phyloP scores from a whole-genome alignment of 2,888 invertebrate species.

The Hyposoter dolosus region DNA sequence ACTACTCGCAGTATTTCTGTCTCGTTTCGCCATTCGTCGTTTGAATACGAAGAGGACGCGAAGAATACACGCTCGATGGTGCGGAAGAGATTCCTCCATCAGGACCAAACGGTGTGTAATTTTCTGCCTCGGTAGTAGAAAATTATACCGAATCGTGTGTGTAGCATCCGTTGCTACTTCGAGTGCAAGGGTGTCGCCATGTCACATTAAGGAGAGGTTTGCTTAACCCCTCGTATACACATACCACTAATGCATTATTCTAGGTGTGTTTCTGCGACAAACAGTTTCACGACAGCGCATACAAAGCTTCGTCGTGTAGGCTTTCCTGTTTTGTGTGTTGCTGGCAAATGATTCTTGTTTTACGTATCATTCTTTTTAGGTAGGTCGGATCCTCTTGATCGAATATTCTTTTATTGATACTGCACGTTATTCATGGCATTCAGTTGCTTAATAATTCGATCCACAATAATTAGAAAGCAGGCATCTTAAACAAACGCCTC shows the following conservation, averaged over 20 bases:
- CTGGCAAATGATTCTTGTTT: neutral
- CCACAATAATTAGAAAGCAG: neutral
- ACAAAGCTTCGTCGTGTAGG: neutral
- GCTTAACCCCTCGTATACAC: conserved; percentile 34
- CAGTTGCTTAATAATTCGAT: neutral
- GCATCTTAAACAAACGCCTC: neutral
- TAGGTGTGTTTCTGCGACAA: conserved; percentile 34
- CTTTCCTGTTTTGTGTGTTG: neutral
- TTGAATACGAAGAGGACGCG: neutral
- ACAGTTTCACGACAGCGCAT: conserved; percentile 19
- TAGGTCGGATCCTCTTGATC: neutral
- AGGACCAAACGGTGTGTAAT: conserved; percentile 46
- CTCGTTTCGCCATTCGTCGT: neutral
- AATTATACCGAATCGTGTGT: conserved; percentile 53
- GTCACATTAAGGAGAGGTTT: conserved; percentile 55
- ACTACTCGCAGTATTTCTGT: conserved; percentile 1
- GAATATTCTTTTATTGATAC: neutral
- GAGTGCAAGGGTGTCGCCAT: conserved; percentile 30
- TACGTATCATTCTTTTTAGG: neutral
- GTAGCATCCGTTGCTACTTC: conserved; percentile 6
- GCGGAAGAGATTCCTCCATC: conserved; percentile 27
- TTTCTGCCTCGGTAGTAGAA: conserved; percentile 35
- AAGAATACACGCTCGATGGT: neutral
- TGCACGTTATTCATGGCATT: neutral
- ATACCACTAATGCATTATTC: conserved; percentile 35